Percentiles rank a stretch among this genome's conserved stretches.
Evolutionary conservation across 2,797 vertebrate species (phyloP).

Genomic region (Caiman crocodilus): DNA sequence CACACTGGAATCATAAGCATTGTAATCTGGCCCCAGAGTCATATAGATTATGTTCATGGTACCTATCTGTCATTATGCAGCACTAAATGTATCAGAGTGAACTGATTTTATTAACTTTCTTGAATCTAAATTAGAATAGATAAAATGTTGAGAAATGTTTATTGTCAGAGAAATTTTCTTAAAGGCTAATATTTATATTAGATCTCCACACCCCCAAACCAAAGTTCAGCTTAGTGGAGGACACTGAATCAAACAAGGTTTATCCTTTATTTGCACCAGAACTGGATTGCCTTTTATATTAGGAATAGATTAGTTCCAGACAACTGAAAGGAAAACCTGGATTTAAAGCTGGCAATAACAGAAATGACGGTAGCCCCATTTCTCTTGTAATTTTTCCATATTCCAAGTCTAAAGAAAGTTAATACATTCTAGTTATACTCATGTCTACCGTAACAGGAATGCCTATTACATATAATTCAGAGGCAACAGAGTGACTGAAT

Average conservation of each 20-base stretch:
- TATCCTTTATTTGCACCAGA: background rate
- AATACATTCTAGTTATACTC: background rate
- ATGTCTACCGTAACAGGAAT: background rate
- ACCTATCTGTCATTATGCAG: slow-evolving; percentile 31
- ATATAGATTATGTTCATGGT: slow-evolving; percentile 31
- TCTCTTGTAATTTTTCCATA: background rate
- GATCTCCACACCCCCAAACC: background rate
- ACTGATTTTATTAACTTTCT: slow-evolving; percentile 51
- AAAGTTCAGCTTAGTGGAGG: background rate
- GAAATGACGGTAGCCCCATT: background rate
- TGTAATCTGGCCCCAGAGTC: slow-evolving; percentile 44
- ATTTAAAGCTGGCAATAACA: background rate
- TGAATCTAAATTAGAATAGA: slow-evolving; percentile 2
- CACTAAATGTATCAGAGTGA: slow-evolving; percentile 12
- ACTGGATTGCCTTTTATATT: background rate
- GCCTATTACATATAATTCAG: background rate
- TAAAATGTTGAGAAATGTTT: slow-evolving; percentile 30
- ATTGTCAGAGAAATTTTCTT: background rate
- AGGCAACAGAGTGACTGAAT: background rate
- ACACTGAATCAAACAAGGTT: background rate
- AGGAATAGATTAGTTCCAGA: background rate
- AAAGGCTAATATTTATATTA: slow-evolving; percentile 27
- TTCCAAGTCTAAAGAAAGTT: background rate
- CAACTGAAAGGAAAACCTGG: background rate
- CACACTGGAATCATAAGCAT: slow-evolving; percentile 1